Evolutionary conservation across 2,797 vertebrate genomes (phyloP).

Genomic region (Novumbra hubbsi): DNA sequence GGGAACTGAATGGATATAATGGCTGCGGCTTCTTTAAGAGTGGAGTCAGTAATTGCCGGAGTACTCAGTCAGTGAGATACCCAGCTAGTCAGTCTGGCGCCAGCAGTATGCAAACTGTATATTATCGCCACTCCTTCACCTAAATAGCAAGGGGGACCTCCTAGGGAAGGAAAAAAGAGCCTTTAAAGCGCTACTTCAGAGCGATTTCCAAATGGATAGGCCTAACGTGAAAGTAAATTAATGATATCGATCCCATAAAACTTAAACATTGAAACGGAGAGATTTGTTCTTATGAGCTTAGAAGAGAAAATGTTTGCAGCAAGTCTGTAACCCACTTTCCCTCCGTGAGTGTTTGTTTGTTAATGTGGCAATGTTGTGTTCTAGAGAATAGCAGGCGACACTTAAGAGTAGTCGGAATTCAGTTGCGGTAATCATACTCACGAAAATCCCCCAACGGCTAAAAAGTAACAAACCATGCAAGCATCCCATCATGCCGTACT

Average conservation of each 20-base stretch:
- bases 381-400: background rate
- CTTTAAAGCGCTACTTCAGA: constrained; percentile 76
- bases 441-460: background rate
- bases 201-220: constrained; percentile 78
- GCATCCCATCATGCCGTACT: background rate
- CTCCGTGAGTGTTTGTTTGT: background rate
- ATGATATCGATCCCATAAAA: background rate
- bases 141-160: constrained; percentile 83
- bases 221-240: constrained; percentile 27
- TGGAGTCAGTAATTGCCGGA: constrained; percentile 85
- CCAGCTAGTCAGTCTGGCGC: constrained; percentile 88
- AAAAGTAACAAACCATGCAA: background rate
- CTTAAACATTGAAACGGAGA: background rate
- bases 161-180: constrained; percentile 65
- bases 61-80: constrained; percentile 85
- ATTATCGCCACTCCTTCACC: constrained; percentile 92
- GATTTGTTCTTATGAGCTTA: background rate
- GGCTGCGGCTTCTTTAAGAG: constrained; percentile 86
- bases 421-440: background rate
- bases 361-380: background rate
- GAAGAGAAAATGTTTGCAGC: background rate
- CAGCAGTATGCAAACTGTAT: constrained; percentile 89
- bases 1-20: constrained; percentile 52
- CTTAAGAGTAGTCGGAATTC: background rate
- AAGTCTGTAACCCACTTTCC: background rate